Evolutionary conservation across 2,113 vertebrate genomes (phyloP), one percentile per base, ranked within the genome.

Genomic region (Oncorhynchus tshawytscha): DNA sequence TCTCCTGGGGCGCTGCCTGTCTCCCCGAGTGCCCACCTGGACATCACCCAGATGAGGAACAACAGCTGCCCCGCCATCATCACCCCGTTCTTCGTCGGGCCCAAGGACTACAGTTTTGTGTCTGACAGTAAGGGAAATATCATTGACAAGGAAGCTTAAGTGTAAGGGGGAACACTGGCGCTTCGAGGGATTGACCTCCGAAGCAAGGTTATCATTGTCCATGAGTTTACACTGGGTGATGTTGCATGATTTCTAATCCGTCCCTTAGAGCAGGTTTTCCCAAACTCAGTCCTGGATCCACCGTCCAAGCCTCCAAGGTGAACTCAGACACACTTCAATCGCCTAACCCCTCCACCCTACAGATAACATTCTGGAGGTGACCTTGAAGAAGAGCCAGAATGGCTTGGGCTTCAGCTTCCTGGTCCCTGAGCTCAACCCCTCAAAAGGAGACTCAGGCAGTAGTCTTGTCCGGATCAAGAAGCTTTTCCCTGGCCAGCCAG

Each of bases 341-440:
- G 57, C 27, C 8, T 39, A n/a, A 45, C 60, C 60, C 27, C 51
- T 25, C 51, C 59, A 59, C 48, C 31, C 18, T 11, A 70, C 86
- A 98, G 96, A 92, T 51, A 94, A 92, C 77, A 94, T 76, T 7
- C 94, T 95, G 82, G 93, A 96, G 86, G 95, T 97, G 83, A 95
- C 83, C 39, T 80, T 97, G 82, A 95, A 73, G 67, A 96, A 96
- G 89, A 94, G 91, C 27, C 83, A 88, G 64, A 91, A 83, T 4
- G 94, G 96, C 7, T 91, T 97, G 2, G 96, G 96, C 67, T 97
- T 97, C 85, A 97, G 95, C 73, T 96, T 97, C 67, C 81, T 96
- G 68, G 94, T 96, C 81, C 91, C 89, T 72, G 94, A 93, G 85
- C 82, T 91, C 0, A 76, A 93, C 79, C 91, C 90, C 0, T 85